These are phyloP conservation scores for Falcunculus frontatus DNA, from an alignment of 2,113 vertebrate species.

Conservation along the genomic window DNA sequence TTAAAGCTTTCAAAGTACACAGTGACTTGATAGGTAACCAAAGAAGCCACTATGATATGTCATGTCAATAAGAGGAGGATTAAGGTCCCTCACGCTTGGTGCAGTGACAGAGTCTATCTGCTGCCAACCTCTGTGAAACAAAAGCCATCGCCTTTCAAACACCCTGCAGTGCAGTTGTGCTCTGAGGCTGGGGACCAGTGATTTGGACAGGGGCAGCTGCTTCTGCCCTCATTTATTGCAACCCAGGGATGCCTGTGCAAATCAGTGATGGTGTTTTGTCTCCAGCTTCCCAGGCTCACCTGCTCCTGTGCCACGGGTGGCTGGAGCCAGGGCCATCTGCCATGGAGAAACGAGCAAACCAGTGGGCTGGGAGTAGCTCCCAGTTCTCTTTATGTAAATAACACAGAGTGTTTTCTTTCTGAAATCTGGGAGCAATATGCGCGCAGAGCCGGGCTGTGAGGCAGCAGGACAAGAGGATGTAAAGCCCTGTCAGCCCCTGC, in stretches of 20 bases:
- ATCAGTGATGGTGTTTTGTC: fast-evolving
- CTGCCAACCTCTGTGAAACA: background rate
- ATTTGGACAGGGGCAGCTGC: background rate
- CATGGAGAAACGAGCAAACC: background rate
- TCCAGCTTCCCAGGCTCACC: background rate
- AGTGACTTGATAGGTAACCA: slow-evolving; percentile 35
- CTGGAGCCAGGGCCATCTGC: background rate
- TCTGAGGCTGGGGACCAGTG: background rate
- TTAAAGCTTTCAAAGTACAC: slow-evolving; percentile 50
- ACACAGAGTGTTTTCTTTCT: background rate
- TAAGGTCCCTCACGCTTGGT: background rate
- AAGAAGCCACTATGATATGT: slow-evolving; percentile 4
- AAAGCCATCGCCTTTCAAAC: background rate
- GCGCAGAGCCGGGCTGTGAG: background rate
- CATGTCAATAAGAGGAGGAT: slow-evolving; percentile 40
- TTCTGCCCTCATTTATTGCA: background rate
- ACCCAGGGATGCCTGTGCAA: background rate
- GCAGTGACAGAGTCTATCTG: background rate
- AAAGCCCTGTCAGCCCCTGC: background rate
- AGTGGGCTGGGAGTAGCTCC: background rate
- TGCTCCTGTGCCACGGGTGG: background rate
- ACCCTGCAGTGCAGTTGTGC: background rate
- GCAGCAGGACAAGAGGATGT: background rate
- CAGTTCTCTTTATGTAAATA: background rate
- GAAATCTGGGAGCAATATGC: background rate